Evolutionary conservation across 1,140 invertebrate species (phyloP).

Genomic region (Zaprionus inermis): DNA sequence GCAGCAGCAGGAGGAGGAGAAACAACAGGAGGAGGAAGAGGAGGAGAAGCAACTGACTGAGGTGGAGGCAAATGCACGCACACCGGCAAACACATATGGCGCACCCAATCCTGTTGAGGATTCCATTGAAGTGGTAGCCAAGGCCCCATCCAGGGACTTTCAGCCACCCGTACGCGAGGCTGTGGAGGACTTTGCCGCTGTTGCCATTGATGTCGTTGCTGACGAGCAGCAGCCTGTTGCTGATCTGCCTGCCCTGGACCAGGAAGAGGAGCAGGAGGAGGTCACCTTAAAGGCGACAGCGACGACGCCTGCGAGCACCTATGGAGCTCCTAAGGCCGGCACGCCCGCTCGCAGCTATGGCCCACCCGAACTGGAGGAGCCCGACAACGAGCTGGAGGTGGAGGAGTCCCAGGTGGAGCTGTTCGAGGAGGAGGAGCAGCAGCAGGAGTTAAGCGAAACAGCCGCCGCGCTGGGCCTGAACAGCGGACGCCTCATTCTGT

Average conservation of each 20-base stretch:
- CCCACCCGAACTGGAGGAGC: conserved; percentile 57
- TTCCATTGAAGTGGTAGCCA: conserved; percentile 65
- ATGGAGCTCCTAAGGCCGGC: conserved; percentile 55
- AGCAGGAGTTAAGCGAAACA: conserved; percentile 26
- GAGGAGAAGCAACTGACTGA: conserved; percentile 47
- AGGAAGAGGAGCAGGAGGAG: conserved; percentile 27
- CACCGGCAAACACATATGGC: conserved; percentile 67
- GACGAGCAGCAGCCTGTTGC: conserved; percentile 74
- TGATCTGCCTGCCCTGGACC: conserved; percentile 76
- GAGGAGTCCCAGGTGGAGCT: conserved; percentile 73
- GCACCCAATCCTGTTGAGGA: conserved; percentile 51
- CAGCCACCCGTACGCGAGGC: conserved; percentile 74
- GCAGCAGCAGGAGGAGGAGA: conserved; percentile 42
- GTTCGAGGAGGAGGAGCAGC: conserved; percentile 47
- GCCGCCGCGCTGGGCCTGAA: conserved; percentile 42
- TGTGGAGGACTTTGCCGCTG: conserved; percentile 71
- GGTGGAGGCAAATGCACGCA: conserved; percentile 54
- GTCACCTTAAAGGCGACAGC: conserved; percentile 28
- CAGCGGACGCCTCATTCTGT: conserved; percentile 63
- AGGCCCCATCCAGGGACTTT: conserved; percentile 69
- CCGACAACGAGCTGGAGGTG: conserved; percentile 62
- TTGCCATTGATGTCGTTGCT: conserved; percentile 51
- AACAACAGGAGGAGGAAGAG: conserved; percentile 28
- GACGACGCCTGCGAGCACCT: conserved; percentile 50
- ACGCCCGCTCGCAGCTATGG: conserved; percentile 53